phyloP scores from a whole-genome alignment of 92 coral and sea anemone genomes.

The Bergia sp. region DNA sequence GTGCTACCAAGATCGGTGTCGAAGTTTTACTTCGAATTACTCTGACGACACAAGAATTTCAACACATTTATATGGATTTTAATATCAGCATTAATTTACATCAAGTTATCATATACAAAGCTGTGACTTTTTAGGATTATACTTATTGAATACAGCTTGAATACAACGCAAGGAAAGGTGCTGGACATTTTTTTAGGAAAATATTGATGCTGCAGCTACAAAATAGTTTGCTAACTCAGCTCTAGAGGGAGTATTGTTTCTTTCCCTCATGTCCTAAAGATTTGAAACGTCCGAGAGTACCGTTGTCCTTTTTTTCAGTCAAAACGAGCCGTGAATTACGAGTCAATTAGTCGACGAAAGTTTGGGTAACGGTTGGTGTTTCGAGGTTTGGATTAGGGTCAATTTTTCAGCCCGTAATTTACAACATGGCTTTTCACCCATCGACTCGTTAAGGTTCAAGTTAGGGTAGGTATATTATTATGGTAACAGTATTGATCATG shows the following conservation, averaged over 20 bases:
- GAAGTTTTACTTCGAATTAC: background rate
- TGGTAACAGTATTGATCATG: too few species aligned
- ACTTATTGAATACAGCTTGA: background rate
- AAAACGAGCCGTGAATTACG: too few species aligned
- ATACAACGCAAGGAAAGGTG: background rate
- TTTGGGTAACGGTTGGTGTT: too few species aligned
- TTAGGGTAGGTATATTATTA: too few species aligned
- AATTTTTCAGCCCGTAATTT: too few species aligned
- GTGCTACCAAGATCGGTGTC: too few species aligned
- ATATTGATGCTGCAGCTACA: background rate
- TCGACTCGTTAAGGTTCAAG: too few species aligned
- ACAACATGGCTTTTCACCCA: too few species aligned
- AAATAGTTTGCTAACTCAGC: background rate
- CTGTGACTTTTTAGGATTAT: background rate
- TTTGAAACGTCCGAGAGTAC: too few species aligned
- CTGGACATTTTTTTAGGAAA: background rate
- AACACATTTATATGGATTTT: background rate
- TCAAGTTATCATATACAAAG: background rate
- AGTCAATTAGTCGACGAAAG: too few species aligned
- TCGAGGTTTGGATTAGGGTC: too few species aligned
- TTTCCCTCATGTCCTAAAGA: background rate
- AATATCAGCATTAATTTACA: conserved; percentile 13
- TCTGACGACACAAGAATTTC: background rate
- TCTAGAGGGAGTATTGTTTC: background rate
- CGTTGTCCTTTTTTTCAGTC: too few species aligned